Evolutionary conservation across 2,797 vertebrate genomes (phyloP), one percentile per base, ranked within the genome.

Genomic region (Enteromius anoplus): DNA sequence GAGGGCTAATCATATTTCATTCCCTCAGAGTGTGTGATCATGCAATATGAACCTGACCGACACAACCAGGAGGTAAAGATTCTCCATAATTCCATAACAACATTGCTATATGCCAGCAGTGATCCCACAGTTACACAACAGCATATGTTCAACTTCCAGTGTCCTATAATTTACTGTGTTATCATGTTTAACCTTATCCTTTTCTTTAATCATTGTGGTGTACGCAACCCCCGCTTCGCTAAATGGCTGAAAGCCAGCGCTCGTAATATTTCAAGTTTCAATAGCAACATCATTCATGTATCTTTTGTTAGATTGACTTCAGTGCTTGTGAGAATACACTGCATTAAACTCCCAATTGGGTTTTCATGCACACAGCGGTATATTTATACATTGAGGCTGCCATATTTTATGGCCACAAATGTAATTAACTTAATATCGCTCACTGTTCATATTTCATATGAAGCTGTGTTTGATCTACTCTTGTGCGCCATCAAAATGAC

Each of bases 391-490:
- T 26, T 58, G 19, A 29, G 62, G 10, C 51, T 47, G 64, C 49
- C 37, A 69, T 76, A 64, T 76, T 83, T 75, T 76, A 83, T 83
- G 62, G 81, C 23, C 23, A 45, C 55, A 68, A 69, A 34, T 45
- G 62, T 69, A 77, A 76, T 82, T 82, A 66, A 55, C 19, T 51
- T 58, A 69, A 69, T 76, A 60, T 58, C 45, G 73, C 37, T 68
- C 49, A 53, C 62, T 66, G 49, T 69, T 69, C 62, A 66, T 58
- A 76, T 83, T 83, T 69, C 37, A 66, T 29, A 34, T 34, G 6
- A 32, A 55, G 34, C 62, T 68, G 75, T 0, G 1, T 68, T 83
- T 83, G 64, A 69, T 58, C 73, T 47, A 6, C 26, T 58, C 34
- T 34, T 75, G 64, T 76, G 23, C 40, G 23, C 32, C 62, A 83